Percentiles rank a stretch among this genome's conserved stretches.
Conservation (phyloP, 2,797 vertebrate genomes). For the Pangasius mekongensis region DNA sequence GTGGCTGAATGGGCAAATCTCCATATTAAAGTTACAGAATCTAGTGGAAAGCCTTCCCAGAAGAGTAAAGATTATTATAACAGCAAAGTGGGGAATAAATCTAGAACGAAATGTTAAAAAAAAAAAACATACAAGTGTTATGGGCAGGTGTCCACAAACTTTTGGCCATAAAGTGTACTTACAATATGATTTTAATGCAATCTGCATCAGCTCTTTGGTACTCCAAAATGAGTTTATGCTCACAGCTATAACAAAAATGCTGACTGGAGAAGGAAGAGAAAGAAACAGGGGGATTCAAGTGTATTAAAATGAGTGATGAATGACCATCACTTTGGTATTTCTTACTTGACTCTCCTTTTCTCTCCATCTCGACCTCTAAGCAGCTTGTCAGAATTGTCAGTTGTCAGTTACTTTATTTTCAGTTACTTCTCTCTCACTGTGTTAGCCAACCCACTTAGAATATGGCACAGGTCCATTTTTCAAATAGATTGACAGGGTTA, state of each 20-base stretch:
- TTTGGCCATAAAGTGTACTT: background rate
- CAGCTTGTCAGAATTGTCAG: background rate
- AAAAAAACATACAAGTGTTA: background rate
- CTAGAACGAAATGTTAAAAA: background rate
- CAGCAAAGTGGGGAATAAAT: background rate
- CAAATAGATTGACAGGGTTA: constrained; percentile 23
- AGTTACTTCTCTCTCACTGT: background rate
- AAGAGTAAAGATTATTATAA: background rate
- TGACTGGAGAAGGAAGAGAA: background rate
- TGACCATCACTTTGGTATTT: background rate
- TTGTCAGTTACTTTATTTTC: constrained; percentile 2
- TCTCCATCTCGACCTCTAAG: background rate
- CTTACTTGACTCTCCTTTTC: background rate
- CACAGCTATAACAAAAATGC: constrained; percentile 14
- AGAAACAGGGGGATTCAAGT: background rate
- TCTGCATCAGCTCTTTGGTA: background rate
- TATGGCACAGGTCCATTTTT: constrained; percentile 38
- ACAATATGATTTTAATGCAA: background rate
- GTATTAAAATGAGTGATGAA: constrained; percentile 10
- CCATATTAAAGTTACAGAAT: background rate
- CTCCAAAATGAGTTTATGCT: constrained; percentile 2
- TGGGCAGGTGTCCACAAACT: background rate
- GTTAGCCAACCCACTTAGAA: constrained; percentile 42
- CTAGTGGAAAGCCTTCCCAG: background rate
- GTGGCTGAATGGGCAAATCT: background rate